Evolutionary conservation across 2,888 invertebrate genomes (phyloP).

Genomic region (Stenolophus ochropezus): DNA sequence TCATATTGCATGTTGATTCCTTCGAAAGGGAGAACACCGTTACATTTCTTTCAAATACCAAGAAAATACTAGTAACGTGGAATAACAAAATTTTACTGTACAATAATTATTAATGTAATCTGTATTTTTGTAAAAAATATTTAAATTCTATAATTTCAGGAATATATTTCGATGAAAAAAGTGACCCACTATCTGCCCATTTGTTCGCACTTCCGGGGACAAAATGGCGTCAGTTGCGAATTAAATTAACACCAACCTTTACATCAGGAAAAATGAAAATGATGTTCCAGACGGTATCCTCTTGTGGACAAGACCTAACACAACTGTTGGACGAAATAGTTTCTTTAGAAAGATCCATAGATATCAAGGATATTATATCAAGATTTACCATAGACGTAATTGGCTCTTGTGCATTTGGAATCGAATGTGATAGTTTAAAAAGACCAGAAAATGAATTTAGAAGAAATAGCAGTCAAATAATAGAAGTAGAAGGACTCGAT

Average conservation of each 20-base stretch:
- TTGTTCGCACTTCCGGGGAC: conserved; percentile 75
- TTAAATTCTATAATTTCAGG: not conserved
- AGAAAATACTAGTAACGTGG: no score
- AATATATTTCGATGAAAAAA: conserved; percentile 35
- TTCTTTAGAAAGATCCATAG: conserved; percentile 66
- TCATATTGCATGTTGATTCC: no score
- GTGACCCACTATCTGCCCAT: conserved; percentile 75
- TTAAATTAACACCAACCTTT: conserved; percentile 79
- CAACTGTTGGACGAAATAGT: conserved; percentile 71
- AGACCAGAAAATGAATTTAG: conserved; percentile 74
- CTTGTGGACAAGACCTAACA: conserved; percentile 75
- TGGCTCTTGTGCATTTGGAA: conserved; percentile 77
- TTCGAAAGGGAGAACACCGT: no score
- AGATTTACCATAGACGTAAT: conserved; percentile 78
- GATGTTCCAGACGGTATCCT: conserved; percentile 78
- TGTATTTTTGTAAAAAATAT: not conserved
- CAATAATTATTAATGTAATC: no score
- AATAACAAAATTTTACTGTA: no score
- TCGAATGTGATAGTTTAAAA: conserved; percentile 76
- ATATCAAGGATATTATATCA: conserved; percentile 73
- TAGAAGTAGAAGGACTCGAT: conserved; percentile 42
- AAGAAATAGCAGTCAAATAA: conserved; percentile 5
- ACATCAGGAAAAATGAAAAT: conserved; percentile 80
- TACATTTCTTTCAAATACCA: no score
- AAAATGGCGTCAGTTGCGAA: conserved; percentile 77